Evolutionary conservation across 2,113 vertebrate species (phyloP).

Genomic region (Sander vitreus): DNA sequence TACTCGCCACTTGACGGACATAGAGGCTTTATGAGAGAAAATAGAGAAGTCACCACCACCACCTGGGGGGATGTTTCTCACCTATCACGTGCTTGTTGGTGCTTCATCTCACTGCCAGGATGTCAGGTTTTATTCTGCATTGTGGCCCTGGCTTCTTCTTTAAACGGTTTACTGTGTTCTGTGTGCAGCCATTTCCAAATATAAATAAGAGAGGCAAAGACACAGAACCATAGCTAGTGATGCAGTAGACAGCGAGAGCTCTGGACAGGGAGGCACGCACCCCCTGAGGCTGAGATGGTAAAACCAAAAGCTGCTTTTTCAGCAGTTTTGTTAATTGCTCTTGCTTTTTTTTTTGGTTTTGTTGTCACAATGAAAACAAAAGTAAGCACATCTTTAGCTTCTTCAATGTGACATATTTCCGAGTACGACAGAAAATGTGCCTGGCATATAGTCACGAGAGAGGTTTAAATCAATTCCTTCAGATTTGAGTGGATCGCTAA

Average conservation of each 20-base stretch:
- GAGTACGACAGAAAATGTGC: neutral
- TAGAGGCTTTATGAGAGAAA: constrained; percentile 41
- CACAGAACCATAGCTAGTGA: constrained; percentile 22
- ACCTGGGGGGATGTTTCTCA: constrained; percentile 28
- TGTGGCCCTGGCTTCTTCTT: neutral
- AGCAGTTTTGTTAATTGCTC: neutral
- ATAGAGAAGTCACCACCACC: constrained; percentile 48
- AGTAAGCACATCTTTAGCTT: neutral
- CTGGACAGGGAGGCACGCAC: neutral
- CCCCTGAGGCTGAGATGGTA: constrained; percentile 8
- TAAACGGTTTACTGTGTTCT: constrained; percentile 25
- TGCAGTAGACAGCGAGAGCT: constrained; percentile 34
- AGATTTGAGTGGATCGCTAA: neutral
- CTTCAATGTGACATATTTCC: neutral
- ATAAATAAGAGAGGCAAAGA: constrained; percentile 27
- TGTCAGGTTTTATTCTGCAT: constrained; percentile 33
- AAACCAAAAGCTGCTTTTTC: constrained; percentile 17
- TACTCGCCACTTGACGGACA: constrained; percentile 58
- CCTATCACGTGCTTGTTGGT: constrained; percentile 18
- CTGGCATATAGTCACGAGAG: neutral
- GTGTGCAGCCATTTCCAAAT: constrained; percentile 28
- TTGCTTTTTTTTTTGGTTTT: neutral
- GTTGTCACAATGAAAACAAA: neutral
- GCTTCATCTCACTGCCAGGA: constrained; percentile 7
- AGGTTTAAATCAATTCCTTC: neutral